Percentiles rank a stretch among this genome's conserved stretches.
phyloP scores from a whole-genome alignment of 2,113 vertebrate species.

The Mesembrinibis cayennensis region DNA sequence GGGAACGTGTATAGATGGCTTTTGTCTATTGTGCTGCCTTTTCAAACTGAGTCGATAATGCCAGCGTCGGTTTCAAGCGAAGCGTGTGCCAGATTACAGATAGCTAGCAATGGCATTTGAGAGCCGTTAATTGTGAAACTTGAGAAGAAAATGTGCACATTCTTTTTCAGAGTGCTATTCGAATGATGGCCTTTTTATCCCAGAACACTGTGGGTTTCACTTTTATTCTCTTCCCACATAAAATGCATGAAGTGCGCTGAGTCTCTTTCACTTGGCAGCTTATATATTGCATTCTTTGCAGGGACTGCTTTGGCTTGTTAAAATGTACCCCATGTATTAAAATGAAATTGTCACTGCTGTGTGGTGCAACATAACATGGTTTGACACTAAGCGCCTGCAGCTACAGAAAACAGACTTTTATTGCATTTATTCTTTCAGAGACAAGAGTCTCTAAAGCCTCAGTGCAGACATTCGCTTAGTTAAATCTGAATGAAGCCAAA shows the following conservation, averaged over 20 bases:
- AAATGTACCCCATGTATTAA: slow-evolving; percentile 72
- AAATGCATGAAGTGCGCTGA: slow-evolving; percentile 41
- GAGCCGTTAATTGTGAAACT: slow-evolving; percentile 73
- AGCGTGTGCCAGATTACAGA: slow-evolving; percentile 67
- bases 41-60: slow-evolving; percentile 59
- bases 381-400: slow-evolving; percentile 72
- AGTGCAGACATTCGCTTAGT: slow-evolving; percentile 69
- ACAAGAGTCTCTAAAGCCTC: slow-evolving; percentile 72
- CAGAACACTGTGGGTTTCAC: slow-evolving; percentile 47
- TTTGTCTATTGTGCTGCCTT: slow-evolving; percentile 52
- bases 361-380: slow-evolving; percentile 67
- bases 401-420: slow-evolving; percentile 78
- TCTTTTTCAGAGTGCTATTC: slow-evolving; percentile 61
- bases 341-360: slow-evolving; percentile 78
- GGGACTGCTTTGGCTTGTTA: slow-evolving; percentile 68
- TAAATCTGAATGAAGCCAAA: slow-evolving; percentile 75
- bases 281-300: slow-evolving; percentile 53
- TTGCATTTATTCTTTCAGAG: slow-evolving; percentile 74
- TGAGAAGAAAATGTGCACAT: slow-evolving; percentile 68
- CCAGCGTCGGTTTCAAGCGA: slow-evolving; percentile 63
- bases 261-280: slow-evolving; percentile 51
- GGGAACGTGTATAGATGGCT: background rate
- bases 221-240: slow-evolving; percentile 63
- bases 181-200: background rate
- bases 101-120: slow-evolving; percentile 50